Base-by-base conservation (phyloP, 92 coral and sea anemone genomes). In the Isaurus tuberculatus region DNA sequence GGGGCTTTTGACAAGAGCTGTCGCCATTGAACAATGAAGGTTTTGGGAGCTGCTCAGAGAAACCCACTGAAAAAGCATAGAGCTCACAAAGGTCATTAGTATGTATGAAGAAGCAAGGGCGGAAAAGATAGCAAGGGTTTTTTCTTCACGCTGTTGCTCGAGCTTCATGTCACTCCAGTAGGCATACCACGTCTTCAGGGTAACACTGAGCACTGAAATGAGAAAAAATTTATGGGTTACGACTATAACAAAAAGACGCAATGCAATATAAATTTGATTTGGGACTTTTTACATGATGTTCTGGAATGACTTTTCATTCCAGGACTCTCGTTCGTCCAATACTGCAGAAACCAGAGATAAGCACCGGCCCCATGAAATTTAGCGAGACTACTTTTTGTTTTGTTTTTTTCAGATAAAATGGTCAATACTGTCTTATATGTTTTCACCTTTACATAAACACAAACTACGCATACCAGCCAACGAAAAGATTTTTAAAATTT, bases 101-200 rank as follows among this genome's bases (percentile, higher is more conserved):
- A 36, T 57, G 66, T 55, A 58, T 4, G 82, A 31, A n/a, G 34
- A 13, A 3, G 69, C 53, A 40, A 77, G 13, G 11, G 5, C 70
- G 30, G 82, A 1, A 31, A 77, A 77, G 17, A 55, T 58, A 15
- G 22, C 34, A 22, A 77, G 22, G 26, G 20, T 32, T 14, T 5
- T 25, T 40, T 15, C 3, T 8, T 57, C 68, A 13, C 70, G 31
- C 20, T 77, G 82, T 36, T 34, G 65, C 16, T 58, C 69, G 4
- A 15, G 46, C 30, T 40, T 77, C 82, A 77, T 77, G 2, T 77
- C 82, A 58, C 82, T 77, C 82, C 82, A 77, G 49, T 36, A 77
- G 14, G 82, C 70, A 32, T 77, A 77, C 70, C 82, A 77, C 6
- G 32, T 77, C 6, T 77, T 77, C 32, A 77, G 17, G 5, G 70